Conservation (phyloP, 2,888 invertebrate genomes). For the Stegana nigrithorax region DNA sequence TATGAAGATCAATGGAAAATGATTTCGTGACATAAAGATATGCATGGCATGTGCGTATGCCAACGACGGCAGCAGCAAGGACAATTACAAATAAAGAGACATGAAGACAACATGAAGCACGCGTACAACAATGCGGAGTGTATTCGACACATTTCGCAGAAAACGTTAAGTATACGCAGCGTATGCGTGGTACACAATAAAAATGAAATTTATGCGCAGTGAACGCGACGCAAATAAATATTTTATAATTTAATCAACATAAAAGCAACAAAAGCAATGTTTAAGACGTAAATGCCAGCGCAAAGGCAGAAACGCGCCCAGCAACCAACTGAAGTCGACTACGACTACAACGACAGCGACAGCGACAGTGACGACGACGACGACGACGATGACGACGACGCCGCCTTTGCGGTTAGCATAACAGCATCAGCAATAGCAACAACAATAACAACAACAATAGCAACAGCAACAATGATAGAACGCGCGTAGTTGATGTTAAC, state of each 20-base stretch:
- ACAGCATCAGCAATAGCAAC: constrained; percentile 18
- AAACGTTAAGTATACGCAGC: constrained; percentile 42
- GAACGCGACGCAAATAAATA: constrained; percentile 46
- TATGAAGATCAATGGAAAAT: constrained; percentile 25
- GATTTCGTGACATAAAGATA: constrained; percentile 22
- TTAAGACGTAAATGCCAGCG: constrained; percentile 32
- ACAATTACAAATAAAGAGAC: background rate
- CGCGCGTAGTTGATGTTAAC: constrained; percentile 56
- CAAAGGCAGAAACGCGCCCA: background rate
- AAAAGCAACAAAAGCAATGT: constrained; percentile 54
- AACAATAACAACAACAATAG: constrained; percentile 28
- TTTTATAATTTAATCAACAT: constrained; percentile 62
- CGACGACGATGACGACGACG: constrained; percentile 1
- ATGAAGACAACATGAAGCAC: background rate
- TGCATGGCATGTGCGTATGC: background rate
- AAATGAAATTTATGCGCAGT: constrained; percentile 44
- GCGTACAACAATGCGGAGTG: no score
- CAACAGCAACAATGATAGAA: constrained; percentile 45
- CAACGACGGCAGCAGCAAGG: background rate
- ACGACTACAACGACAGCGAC: background rate
- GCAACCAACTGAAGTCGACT: no score
- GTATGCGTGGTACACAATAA: constrained; percentile 42
- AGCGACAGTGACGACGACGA: background rate
- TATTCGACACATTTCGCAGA: no score
- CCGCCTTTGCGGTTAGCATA: constrained; percentile 52